Evolutionary conservation across 1,140 invertebrate species (phyloP).

Genomic region (Venturia canescens): DNA sequence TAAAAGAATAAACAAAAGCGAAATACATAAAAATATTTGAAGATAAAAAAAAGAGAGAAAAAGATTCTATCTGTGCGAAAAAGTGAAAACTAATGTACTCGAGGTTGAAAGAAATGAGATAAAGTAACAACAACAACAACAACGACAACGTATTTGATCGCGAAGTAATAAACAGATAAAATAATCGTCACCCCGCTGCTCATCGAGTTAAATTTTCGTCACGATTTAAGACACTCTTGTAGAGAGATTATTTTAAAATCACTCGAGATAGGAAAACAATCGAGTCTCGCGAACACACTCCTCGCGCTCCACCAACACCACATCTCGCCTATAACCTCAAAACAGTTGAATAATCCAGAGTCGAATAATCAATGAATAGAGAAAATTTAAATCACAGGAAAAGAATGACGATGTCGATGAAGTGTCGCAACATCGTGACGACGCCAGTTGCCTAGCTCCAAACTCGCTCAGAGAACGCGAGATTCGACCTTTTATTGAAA

Average conservation of each 20-base stretch:
- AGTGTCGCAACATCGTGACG: constrained; percentile 24
- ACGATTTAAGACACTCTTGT: not conserved
- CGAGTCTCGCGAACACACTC: too few species aligned
- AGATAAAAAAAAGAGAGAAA: constrained; percentile 31
- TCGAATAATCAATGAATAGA: not conserved
- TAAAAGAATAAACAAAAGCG: constrained; percentile 6
- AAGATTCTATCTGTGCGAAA: constrained; percentile 31
- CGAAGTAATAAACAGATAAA: not conserved
- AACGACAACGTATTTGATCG: not conserved
- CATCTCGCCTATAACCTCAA: not conserved
- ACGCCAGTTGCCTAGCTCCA: constrained; percentile 20
- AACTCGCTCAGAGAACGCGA: constrained; percentile 21
- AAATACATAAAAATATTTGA: too few species aligned
- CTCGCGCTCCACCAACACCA: too few species aligned
- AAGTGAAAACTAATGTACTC: constrained; percentile 28
- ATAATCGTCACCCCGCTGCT: not conserved
- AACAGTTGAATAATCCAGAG: constrained; percentile 13
- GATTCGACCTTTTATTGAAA: constrained; percentile 9
- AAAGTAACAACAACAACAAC: too few species aligned
- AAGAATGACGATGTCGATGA: constrained; percentile 5
- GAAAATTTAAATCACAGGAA: constrained; percentile 25
- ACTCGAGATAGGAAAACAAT: not conserved
- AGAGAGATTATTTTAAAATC: not conserved
- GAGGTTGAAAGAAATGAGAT: constrained; percentile 24
- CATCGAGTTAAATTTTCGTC: constrained; percentile 34